Evolutionary conservation across 2,797 vertebrate genomes (phyloP).

Genomic region (Acomys russatus): DNA sequence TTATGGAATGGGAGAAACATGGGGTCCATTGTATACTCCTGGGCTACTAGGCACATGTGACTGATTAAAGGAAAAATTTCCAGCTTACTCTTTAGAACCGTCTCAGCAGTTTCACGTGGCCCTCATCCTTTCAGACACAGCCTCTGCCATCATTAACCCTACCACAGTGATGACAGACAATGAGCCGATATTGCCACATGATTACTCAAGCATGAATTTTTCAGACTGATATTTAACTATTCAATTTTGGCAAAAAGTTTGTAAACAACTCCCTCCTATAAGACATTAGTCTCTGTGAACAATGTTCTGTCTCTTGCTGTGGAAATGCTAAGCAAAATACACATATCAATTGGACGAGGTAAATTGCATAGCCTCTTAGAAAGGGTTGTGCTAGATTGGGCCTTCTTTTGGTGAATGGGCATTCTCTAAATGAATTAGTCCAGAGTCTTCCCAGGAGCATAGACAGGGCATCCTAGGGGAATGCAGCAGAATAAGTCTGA

Average conservation of each 20-base stretch:
- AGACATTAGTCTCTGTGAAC: slow-evolving; percentile 71
- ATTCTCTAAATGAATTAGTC: slow-evolving; percentile 84
- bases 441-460: slow-evolving; percentile 83
- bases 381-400: slow-evolving; percentile 80
- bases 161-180: neutral
- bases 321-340: slow-evolving; percentile 64
- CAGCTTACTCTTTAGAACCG: neutral
- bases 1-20: slow-evolving; percentile 5
- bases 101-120: neutral
- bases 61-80: slow-evolving; percentile 34
- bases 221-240: neutral
- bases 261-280: slow-evolving; percentile 55
- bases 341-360: slow-evolving; percentile 79
- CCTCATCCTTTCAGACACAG: too few relatives aligned
- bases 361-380: slow-evolving; percentile 73
- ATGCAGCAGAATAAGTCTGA: slow-evolving; percentile 74
- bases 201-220: neutral
- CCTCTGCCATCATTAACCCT: neutral
- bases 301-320: slow-evolving; percentile 72
- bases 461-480: slow-evolving; percentile 76
- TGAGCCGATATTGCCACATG: neutral
- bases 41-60: neutral
- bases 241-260: slow-evolving; percentile 32
- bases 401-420: slow-evolving; percentile 86
- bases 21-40: neutral